phyloP scores from a whole-genome alignment of 2,113 vertebrate species.

The Chaetorhynchus papuensis region DNA sequence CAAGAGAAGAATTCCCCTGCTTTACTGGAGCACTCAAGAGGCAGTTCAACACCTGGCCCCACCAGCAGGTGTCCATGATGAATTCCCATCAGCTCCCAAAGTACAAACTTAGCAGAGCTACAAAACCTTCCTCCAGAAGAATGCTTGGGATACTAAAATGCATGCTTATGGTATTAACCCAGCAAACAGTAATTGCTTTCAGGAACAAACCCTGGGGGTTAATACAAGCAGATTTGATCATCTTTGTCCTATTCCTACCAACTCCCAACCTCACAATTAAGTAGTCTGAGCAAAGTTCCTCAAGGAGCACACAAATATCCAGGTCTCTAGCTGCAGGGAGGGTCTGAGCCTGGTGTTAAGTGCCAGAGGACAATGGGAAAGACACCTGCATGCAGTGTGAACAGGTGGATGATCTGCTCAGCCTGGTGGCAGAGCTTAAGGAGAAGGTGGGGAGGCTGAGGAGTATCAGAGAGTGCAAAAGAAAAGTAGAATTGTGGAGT shows the following conservation, averaged over 20 bases:
- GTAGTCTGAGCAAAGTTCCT: neutral
- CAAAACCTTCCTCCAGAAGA: neutral
- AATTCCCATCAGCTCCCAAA: neutral
- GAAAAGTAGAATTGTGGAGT: neutral
- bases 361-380: neutral
- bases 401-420: neutral
- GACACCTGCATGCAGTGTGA: neutral
- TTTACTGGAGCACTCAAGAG: neutral
- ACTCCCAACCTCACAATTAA: neutral
- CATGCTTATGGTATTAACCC: neutral
- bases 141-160: neutral
- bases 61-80: neutral
- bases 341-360: neutral
- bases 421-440: neutral
- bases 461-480: neutral
- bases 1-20: neutral
- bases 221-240: neutral
- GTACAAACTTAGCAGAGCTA: neutral
- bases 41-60: neutral
- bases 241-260: neutral
- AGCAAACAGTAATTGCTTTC: neutral
- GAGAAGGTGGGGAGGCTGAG: neutral
- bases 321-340: neutral
- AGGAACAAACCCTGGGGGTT: neutral
- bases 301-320: fast-evolving